Conservation (phyloP, 2,113 vertebrate genomes). For the Leptobrachium ailaonicum region DNA sequence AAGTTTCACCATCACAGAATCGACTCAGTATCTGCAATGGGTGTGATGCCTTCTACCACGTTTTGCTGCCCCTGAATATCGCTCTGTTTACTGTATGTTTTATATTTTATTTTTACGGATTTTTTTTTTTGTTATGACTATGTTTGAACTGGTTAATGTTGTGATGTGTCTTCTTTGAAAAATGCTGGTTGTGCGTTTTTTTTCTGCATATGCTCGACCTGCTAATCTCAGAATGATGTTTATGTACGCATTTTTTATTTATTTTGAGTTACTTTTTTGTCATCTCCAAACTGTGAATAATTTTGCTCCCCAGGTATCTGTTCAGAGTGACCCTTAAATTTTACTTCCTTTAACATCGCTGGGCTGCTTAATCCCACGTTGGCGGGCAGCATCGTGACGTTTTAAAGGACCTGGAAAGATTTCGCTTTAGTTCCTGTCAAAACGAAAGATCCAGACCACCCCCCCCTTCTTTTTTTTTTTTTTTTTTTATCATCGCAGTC, state of each 20-base stretch:
- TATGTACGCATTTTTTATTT: constrained; percentile 10
- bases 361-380: constrained; percentile 29
- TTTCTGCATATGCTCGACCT: background rate
- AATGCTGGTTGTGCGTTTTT: background rate
- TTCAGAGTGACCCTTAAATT: constrained; percentile 29
- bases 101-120: background rate
- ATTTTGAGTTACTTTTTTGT: background rate
- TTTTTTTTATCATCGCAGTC: constrained; percentile 19
- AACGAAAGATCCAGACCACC: constrained; percentile 16
- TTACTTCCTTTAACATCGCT: constrained; percentile 3
- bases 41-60: background rate
- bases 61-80: background rate
- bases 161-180: constrained; percentile 1
- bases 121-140: background rate
- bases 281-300: constrained; percentile 45
- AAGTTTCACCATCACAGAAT: background rate
- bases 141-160: background rate
- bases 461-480: constrained; percentile 26
- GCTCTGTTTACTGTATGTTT: background rate
- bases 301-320: constrained; percentile 39
- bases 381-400: constrained; percentile 16
- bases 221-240: constrained; percentile 21
- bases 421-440: constrained; percentile 41
- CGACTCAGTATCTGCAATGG: background rate
- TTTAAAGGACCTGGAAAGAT: constrained; percentile 5